phyloP scores from a whole-genome alignment of 2,888 invertebrate species.

The Serripes groenlandicus region DNA sequence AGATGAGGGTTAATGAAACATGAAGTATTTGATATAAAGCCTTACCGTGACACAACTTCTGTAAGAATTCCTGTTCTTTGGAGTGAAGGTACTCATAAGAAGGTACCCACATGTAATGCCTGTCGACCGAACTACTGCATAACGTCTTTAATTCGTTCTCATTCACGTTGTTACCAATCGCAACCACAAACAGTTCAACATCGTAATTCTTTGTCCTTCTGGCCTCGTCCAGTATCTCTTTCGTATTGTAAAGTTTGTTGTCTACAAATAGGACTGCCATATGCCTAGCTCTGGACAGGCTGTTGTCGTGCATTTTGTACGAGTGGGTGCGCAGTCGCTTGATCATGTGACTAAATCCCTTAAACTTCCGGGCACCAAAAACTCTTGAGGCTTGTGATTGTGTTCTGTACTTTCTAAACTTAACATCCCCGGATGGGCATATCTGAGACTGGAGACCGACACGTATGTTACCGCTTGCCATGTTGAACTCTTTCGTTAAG shows the following conservation, averaged over 20 bases:
- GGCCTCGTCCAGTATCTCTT: conserved; percentile 58
- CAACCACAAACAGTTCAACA: conserved; percentile 68
- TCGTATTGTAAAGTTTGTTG: conserved; percentile 64
- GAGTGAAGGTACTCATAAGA: conserved; percentile 51
- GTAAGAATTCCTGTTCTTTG: conserved; percentile 50
- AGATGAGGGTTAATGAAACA: too few relatives aligned
- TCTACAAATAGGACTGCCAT: conserved; percentile 79
- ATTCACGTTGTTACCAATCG: conserved; percentile 63
- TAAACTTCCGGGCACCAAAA: conserved; percentile 41
- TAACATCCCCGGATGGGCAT: conserved; percentile 73
- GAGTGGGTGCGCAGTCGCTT: conserved; percentile 65
- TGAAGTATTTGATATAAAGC: too few relatives aligned
- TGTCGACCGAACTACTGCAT: conserved; percentile 44
- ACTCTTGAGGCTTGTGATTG: conserved; percentile 51
- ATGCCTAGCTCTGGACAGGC: conserved; percentile 63
- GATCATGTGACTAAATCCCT: conserved; percentile 63
- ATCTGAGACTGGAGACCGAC: conserved; percentile 75
- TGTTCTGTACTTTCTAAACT: conserved; percentile 56
- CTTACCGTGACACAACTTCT: conserved; percentile 63
- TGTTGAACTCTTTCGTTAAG: conserved; percentile 71
- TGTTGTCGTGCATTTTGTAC: conserved; percentile 65
- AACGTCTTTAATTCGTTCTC: conserved; percentile 54
- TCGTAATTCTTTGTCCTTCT: conserved; percentile 54
- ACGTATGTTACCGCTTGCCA: conserved; percentile 71
- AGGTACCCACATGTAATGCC: conserved; percentile 56